Base-by-base conservation (phyloP, 64 coral and sea anemone species). In the Dendrophyllia cribrosa region DNA sequence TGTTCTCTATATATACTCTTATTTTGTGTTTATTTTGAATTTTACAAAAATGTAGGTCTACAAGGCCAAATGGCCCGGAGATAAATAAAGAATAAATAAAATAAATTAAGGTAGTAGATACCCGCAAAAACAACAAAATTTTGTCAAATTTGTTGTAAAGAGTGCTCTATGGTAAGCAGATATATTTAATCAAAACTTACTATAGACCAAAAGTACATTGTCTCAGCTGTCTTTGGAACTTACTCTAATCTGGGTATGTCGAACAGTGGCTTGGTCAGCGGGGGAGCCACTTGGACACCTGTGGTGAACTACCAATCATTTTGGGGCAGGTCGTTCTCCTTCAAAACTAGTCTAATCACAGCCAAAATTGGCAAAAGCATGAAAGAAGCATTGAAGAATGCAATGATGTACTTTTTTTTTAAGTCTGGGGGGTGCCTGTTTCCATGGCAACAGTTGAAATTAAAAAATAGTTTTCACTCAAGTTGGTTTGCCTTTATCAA, bases 71-170 rank as follows among this genome's bases (percentile, higher is more conserved):
- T 64, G 61, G 61, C 61, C 61, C 8, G 61, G 61, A 11, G 61
- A 64, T 64, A 64, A 64, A 64, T 64, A 64, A 64, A 64, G 61
- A 64, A 64, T n/a, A n/a, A n/a, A n/a, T n/a, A n/a, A n/a, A n/a
- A n/a, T n/a, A n/a, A n/a, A n/a, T 63, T 63, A 63, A 63, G 4
- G 60, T 63, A 63, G 60, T 63, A 16, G 60, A 63, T 63, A 63
- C 4, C 60, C 4, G 11, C 60, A 63, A 63, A 63, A 3, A 3
- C 17, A 4, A 63, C 11, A 63, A 63, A 14, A 63, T 63, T 63
- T 63, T 63, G 1, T 63, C 17, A 63, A 63, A 2, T 63, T 63
- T 63, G 60, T 63, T 63, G 60, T 63, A 12, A 63, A 12, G 60
- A 63, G 60, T 63, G 60, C 16, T 63, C 17, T 10, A 10, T 56